Percentiles rank a stretch among this genome's conserved stretches.
Conservation (phyloP, 2,113 vertebrate genomes). For the Protobothrops flavoviridis region DNA sequence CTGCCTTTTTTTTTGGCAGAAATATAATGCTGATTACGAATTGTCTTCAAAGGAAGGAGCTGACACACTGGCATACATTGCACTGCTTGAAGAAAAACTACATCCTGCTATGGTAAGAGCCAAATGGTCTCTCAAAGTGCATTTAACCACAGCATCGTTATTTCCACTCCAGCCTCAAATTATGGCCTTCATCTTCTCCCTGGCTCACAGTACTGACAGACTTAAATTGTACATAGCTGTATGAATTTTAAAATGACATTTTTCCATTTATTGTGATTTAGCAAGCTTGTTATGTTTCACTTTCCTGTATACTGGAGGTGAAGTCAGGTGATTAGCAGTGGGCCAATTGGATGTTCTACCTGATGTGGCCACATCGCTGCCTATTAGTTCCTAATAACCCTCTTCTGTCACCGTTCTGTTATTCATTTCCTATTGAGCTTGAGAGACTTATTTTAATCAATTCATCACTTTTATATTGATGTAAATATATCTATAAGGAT, state of each 20-base stretch:
- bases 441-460: background rate
- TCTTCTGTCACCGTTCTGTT: background rate
- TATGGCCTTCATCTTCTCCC: background rate
- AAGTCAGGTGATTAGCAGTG: background rate
- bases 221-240: background rate
- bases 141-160: background rate
- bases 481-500: background rate
- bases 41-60: constrained; percentile 92
- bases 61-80: constrained; percentile 94
- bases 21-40: constrained; percentile 93
- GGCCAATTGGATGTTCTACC: background rate
- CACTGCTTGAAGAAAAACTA: constrained; percentile 93
- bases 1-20: constrained; percentile 66
- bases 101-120: constrained; percentile 84
- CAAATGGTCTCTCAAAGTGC: background rate
- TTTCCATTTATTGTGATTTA: background rate
- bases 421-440: background rate
- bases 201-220: background rate
- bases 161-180: background rate
- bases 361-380: background rate
- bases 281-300: background rate
- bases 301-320: background rate
- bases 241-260: background rate
- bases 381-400: background rate
- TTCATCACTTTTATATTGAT: background rate